phyloP scores from a whole-genome alignment of 2,113 vertebrate genomes.

The Strix aluco region DNA sequence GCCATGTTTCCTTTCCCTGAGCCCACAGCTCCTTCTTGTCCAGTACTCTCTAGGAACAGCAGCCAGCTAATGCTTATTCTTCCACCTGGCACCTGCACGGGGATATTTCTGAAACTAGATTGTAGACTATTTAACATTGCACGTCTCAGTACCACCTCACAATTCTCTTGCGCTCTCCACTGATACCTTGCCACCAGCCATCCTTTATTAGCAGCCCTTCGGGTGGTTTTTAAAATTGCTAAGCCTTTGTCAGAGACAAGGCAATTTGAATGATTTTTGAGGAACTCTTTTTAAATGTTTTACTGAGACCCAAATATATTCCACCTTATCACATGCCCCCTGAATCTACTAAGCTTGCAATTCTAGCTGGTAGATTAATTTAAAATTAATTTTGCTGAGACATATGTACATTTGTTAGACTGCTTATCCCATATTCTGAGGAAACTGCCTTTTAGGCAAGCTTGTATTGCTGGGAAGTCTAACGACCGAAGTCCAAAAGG shows the following conservation, averaged over 20 bases:
- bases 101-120: neutral
- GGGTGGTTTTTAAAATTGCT: neutral
- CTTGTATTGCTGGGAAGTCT: neutral
- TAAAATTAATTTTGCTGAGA: constrained; percentile 19
- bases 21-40: neutral
- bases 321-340: neutral
- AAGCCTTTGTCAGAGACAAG: neutral
- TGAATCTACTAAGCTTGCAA: neutral
- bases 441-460: neutral
- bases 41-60: neutral
- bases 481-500: neutral
- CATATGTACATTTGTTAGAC: neutral
- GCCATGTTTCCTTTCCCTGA: neutral
- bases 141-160: fast-evolving
- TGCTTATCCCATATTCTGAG: neutral
- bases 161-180: neutral
- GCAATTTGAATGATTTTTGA: neutral
- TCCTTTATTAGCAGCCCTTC: neutral
- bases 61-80: neutral
- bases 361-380: neutral
- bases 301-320: neutral
- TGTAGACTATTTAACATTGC: neutral
- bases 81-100: neutral
- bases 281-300: neutral
- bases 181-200: neutral